phyloP scores from a whole-genome alignment of 2,888 invertebrate species.

The Sesamia inferens region DNA sequence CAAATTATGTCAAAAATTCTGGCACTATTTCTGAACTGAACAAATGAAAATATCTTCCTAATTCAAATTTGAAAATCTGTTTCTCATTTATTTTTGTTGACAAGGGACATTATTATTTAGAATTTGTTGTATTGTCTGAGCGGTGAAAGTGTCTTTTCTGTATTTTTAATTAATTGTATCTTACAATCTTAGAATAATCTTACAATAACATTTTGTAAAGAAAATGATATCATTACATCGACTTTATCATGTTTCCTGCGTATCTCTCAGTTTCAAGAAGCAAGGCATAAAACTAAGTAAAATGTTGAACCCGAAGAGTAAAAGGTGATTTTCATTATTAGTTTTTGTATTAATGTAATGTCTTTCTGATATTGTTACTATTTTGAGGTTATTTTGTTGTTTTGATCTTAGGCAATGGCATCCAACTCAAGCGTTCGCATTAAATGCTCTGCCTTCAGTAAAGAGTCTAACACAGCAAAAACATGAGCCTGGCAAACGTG shows the following conservation, averaged over 20 bases:
- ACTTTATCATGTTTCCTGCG: conserved; percentile 77
- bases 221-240: conserved; percentile 74
- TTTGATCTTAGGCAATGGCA: conserved; percentile 79
- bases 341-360: not conserved
- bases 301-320: conserved; percentile 82
- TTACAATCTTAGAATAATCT: conserved; percentile 21
- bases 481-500: conserved; percentile 88
- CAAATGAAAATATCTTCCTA: conserved; percentile 11
- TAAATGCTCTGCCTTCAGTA: conserved; percentile 75
- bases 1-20: conserved; percentile 4
- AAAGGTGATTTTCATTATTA: conserved; percentile 71
- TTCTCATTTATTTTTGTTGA: conserved; percentile 36
- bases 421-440: conserved; percentile 68
- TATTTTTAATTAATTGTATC: conserved; percentile 38
- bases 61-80: conserved; percentile 25
- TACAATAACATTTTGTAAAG: conserved; percentile 17
- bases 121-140: conserved; percentile 3
- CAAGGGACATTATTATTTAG: conserved; percentile 15
- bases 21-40: not conserved
- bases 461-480: conserved; percentile 84
- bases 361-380: conserved; percentile 29
- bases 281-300: conserved; percentile 82
- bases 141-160: not conserved
- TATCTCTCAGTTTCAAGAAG: conserved; percentile 76
- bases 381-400: conserved; percentile 53